phyloP scores from a whole-genome alignment of 2,888 invertebrate genomes.

The Hyalella azteca region DNA sequence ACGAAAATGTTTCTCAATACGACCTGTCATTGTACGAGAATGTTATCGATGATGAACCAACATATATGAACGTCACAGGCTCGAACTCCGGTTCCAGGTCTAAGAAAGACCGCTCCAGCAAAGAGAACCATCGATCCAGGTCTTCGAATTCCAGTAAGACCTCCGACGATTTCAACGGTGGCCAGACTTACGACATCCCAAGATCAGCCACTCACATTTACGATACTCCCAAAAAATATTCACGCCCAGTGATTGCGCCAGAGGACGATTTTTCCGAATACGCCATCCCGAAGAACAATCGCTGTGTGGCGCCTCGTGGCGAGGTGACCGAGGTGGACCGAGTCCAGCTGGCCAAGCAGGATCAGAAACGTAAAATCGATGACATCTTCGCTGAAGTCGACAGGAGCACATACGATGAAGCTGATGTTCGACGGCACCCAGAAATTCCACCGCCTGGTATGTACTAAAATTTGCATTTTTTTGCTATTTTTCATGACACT shows the following conservation, averaged over 20 bases:
- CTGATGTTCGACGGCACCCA: constrained; percentile 39
- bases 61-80: constrained; percentile 54
- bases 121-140: background rate
- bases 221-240: constrained; percentile 55
- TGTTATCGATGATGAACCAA: constrained; percentile 54
- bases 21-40: constrained; percentile 57
- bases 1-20: constrained; percentile 51
- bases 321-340: constrained; percentile 38
- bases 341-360: constrained; percentile 50
- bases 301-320: constrained; percentile 44
- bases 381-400: constrained; percentile 58
- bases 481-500: no score
- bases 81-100: constrained; percentile 8
- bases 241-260: constrained; percentile 45
- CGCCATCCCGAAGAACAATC: constrained; percentile 57
- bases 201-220: constrained; percentile 58
- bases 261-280: constrained; percentile 46
- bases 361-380: constrained; percentile 51
- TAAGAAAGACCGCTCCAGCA: constrained; percentile 28
- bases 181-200: constrained; percentile 58
- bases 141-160: no score
- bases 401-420: constrained; percentile 48
- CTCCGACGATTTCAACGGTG: background rate
- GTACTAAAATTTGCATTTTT: no score
- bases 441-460: constrained; percentile 59